Conservation (phyloP, 2,888 invertebrate genomes). For the Stenotaenia linearis region DNA sequence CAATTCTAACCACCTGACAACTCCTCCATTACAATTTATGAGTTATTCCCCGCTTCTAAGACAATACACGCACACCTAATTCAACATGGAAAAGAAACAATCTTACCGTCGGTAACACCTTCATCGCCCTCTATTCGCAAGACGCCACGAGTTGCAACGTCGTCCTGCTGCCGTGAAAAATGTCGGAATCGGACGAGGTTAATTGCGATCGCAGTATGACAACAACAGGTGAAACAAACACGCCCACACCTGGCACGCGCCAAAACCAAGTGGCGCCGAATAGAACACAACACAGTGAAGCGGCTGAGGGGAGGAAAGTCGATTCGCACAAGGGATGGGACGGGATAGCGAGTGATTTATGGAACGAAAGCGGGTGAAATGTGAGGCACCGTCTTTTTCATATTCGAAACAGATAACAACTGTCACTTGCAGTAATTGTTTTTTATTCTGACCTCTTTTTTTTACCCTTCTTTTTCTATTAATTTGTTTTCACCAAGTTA, state of each 20-base stretch:
- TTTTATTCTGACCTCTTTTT: neutral
- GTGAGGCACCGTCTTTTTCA: constrained; percentile 4
- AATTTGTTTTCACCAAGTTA: neutral
- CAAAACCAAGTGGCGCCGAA: constrained; percentile 4
- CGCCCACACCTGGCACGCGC: constrained; percentile 9
- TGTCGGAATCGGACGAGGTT: neutral
- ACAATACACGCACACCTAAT: neutral
- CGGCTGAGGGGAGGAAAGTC: neutral
- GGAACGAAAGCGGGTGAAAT: neutral
- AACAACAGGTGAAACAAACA: neutral
- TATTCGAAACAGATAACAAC: neutral
- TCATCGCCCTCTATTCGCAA: neutral
- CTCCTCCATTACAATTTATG: neutral
- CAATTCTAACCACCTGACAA: neutral
- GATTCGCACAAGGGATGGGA: neutral
- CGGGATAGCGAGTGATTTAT: neutral
- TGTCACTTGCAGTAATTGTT: constrained; percentile 1
- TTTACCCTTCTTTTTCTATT: neutral
- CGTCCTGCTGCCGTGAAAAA: neutral
- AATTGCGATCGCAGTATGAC: neutral
- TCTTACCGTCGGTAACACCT: neutral
- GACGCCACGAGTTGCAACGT: neutral
- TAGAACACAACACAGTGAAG: neutral
- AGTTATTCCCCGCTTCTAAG: neutral
- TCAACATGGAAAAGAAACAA: neutral